Evolutionary conservation across 2,113 vertebrate species (phyloP), one percentile per base, ranked within the genome.

Genomic region (Eulemur macaco): DNA sequence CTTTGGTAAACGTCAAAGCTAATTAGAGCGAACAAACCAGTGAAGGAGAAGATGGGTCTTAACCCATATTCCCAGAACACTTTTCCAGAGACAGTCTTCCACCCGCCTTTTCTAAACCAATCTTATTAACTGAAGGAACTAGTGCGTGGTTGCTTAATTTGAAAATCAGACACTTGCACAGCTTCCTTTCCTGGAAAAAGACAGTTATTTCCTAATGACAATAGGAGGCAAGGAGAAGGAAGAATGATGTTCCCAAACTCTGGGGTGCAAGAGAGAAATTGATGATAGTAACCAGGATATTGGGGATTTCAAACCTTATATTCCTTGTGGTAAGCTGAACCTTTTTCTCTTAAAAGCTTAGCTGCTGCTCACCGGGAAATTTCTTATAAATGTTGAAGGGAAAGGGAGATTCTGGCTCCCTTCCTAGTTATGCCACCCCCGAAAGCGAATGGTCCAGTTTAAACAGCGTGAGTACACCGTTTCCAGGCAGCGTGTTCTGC

Each of bases 121-220:
- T 18, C 39, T 64, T 52, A 60, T 71, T 87, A 86, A 76, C 63
- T 5, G 45, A 66, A 94, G 52, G 76, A 95, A 52, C 18, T 78
- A 88, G 58, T 13, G 8, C 50, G 14, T 52, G 29, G 68, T 73
- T 81, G 56, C 69, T 96, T 71, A 39, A 76, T 76, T 86, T 92
- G 80, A 58, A 86, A 89, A 86, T 29, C 20, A 69, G n/a, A 34
- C 14, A 58, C 69, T 54, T 86, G 63, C 45, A 60, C 37, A 89
- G 25, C 85, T 94, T 95, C 42, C 64, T 76, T 64, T 66, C 52
- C 54, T 64, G 50, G 74, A 71, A 96, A 86, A 94, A 63, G 37
- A 86, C 34, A 93, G 42, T 95, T 86, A 68, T 54, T 54, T 47
- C 69, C 54, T 34, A 68, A 83, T 64, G 58, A 80, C 76, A 47